These are phyloP conservation scores for Drosophila lutescens DNA, from an alignment of 2,888 invertebrate genomes.

Conservation along the genomic window DNA sequence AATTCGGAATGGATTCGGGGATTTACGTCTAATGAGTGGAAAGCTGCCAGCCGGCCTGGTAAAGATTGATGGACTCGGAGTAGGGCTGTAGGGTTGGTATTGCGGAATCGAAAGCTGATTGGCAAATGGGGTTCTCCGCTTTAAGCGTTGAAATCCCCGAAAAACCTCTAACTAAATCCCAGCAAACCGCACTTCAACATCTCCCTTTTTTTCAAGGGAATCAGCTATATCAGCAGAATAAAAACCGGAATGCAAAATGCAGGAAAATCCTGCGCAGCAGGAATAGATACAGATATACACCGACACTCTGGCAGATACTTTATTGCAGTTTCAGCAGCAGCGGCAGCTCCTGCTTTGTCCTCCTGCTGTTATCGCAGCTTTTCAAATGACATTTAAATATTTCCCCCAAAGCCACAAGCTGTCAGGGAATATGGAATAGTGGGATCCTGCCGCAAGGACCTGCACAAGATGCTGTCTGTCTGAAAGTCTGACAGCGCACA, in stretches of 20 bases:
- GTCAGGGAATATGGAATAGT: slow-evolving; percentile 56
- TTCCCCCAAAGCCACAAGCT: slow-evolving; percentile 64
- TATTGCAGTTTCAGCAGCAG: slow-evolving; percentile 71
- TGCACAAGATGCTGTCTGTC: slow-evolving; percentile 42
- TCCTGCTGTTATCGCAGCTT: slow-evolving; percentile 49
- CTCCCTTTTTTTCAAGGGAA: slow-evolving; percentile 19
- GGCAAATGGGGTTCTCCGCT: slow-evolving; percentile 1
- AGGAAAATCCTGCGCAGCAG: slow-evolving; percentile 26
- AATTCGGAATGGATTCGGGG: slow-evolving; percentile 20
- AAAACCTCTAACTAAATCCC: slow-evolving; percentile 38
- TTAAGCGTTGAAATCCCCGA: slow-evolving; percentile 11
- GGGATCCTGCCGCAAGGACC: slow-evolving; percentile 25
- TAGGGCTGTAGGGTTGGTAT: neutral
- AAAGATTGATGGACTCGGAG: slow-evolving; percentile 35
- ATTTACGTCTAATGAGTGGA: slow-evolving; percentile 59
- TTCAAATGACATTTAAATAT: slow-evolving; percentile 73
- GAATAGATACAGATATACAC: slow-evolving; percentile 35
- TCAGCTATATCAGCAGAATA: slow-evolving; percentile 42
- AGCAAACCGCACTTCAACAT: slow-evolving; percentile 54
- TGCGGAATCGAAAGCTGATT: slow-evolving; percentile 26
- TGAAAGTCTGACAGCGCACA: slow-evolving; percentile 56
- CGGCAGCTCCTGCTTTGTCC: neutral
- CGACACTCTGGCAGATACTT: slow-evolving; percentile 45
- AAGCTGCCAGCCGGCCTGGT: neutral
- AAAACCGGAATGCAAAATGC: slow-evolving; percentile 41